Evolutionary conservation across 2,797 vertebrate genomes (phyloP), one percentile per base, ranked within the genome.

Genomic region (Chaenodraco wilsoni): DNA sequence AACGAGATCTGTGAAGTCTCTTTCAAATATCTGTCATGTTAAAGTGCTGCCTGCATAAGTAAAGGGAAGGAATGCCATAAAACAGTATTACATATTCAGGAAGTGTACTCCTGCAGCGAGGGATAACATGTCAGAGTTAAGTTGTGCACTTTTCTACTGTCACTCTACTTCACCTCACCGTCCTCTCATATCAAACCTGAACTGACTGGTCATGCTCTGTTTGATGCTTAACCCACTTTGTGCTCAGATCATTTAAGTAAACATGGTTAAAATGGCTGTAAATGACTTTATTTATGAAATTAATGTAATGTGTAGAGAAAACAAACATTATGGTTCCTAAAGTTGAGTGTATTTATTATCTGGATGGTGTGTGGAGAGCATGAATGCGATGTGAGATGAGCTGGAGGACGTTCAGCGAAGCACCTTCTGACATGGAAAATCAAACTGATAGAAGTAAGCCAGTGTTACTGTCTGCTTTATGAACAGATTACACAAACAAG

Each of bases 311-410:
- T 88, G 73, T 88, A 64, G 68, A 88, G 12, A 65, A 67, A 61
- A 56, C 51, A 52, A 58, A 50, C 14, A 64, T 51, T 55, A 51
- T 79, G 78, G 62, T 83, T 88, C 68, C 64, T 82, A 64, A 87
- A 87, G 83, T 66, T 87, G 84, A 89, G 87, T 90, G 89, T 93
- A 93, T 93, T 93, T 93, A 93, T 93, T 93, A 88, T 89, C 82
- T 90, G 83, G 86, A 86, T 90, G 88, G 71, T 14, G 72, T 84
- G 87, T 86, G 84, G 68, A 79, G 81, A 79, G 83, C 41, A 72
- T 87, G 91, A 88, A 79, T 91, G 91, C 62, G 81, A 77, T 82
- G 44, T 61, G 40, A 81, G 77, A 83, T 65, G 85, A 89, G 83
- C 75, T 19, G 71, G 74, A 7, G 61, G 49, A 58, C 59, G 40